A percentile compares a stretch with the other conserved stretches of the same genome.
These are phyloP conservation scores for Salvelinus namaycush DNA, from an alignment of 2,113 vertebrate genomes.

Conservation along the genomic window DNA sequence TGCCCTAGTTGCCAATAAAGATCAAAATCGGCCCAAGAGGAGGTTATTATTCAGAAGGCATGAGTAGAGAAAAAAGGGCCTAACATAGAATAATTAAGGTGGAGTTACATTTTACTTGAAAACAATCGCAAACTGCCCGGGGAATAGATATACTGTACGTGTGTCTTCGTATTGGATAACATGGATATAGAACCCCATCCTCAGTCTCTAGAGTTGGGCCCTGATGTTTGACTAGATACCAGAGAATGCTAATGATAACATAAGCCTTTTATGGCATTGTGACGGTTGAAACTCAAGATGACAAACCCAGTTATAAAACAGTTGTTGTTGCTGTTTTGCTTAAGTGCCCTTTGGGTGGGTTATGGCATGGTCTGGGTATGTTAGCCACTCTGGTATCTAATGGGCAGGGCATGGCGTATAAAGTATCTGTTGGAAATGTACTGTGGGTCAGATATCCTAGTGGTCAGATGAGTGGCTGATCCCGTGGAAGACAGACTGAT, in stretches of 20 bases:
- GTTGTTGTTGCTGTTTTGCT: background rate
- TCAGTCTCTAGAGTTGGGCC: conserved; percentile 41
- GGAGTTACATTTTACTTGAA: no score
- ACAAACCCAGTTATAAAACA: background rate
- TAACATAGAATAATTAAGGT: no score
- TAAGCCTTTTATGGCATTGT: conserved; percentile 32
- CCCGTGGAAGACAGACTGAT: background rate
- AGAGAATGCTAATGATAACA: background rate
- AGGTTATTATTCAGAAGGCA: no score
- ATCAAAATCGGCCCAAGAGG: no score
- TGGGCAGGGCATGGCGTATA: conserved; percentile 52
- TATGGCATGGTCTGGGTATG: background rate
- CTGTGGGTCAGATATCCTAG: conserved; percentile 50
- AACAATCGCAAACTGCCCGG: no score
- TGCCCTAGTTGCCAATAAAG: background rate
- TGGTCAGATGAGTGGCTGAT: conserved; percentile 59
- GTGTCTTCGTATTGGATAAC: conserved; percentile 54
- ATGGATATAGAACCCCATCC: conserved; percentile 56
- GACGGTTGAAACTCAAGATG: conserved; percentile 13
- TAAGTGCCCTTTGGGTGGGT: background rate
- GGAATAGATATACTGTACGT: conserved; percentile 40
- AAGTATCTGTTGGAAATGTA: conserved; percentile 21
- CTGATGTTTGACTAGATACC: conserved; percentile 42
- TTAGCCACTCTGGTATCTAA: conserved; percentile 33
- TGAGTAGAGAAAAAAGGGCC: no score